Base-by-base conservation (phyloP, 2,888 invertebrate species). In the Drosophila pegasa region DNA sequence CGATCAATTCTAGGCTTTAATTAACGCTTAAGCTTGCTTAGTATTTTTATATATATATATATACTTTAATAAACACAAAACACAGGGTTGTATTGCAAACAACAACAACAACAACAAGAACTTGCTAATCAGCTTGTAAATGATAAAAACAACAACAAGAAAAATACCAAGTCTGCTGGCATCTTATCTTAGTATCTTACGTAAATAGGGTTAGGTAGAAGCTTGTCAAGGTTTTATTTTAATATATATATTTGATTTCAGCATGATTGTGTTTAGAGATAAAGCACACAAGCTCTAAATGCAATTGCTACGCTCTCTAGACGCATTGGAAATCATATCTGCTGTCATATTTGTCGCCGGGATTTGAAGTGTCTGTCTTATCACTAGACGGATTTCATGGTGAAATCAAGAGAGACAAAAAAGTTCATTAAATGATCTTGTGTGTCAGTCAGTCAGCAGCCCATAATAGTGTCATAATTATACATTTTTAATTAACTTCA, bases 1-100 rank as follows among this genome's bases (percentile, higher is more conserved):
- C 70, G 79, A 81, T 12, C 89, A 90, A 27, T 91, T 86, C 62
- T 91, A 88, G 57, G 38, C 14, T 37, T 67, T 45, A 40, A 18
- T 29, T 22, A 25, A 29, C n/a, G 41, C 27, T 61, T 48, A 43
- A 33, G 16, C 8, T 37, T 31, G 37, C 27, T 58, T 48, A 73
- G 71, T 67, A 59, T 68, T 71, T 69, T 47, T 7, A 1, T 16
- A 0, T 9, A 3, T 37, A 18, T 45, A 16, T 7, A 1, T 29
- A 7, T 25, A 25, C 2, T 10, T 58, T n/a, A 75, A 67, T 63
- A 71, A 81, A 62, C 33, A 66, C 56, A 52, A 62, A 55, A 69
- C 43, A 52, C 48, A 47, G 37, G 43, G 40, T 48, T 66, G 37
- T 48, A 31, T 55, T 55, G 52, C 50, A 40, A n/a, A 9, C 29